Base-by-base conservation (phyloP, 2,888 invertebrate genomes). In the Eupithecia tripunctaria region DNA sequence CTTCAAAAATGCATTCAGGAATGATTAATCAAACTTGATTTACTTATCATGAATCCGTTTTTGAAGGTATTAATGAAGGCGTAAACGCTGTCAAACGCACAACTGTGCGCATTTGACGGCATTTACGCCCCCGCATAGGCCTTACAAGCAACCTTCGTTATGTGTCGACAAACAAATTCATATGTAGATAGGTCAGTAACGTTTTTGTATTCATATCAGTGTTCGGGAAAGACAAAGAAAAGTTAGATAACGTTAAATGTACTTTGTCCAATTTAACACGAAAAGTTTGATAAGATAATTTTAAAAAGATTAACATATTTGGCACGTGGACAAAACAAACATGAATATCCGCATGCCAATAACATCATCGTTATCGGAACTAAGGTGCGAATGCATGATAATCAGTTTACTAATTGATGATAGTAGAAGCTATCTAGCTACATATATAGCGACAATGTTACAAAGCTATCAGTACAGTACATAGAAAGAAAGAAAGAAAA, bases 331-430 rank as follows among this genome's bases (percentile, higher is more conserved):
- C 38, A 38, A 64, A 21, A 64, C 21, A 64, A 38, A 64, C 38
- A 38, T 21, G 64, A 21, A 65, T 25, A 65, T 38, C 38, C 27
- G 21, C 8, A 65, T 29, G 21, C 27, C 51, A n/a, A 47, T 43
- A 51, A 47, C 12, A 47, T 67, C 21, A 67, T 18, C 67, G 51
- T 32, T 67, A 51, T 67, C 36, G 27, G 10, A 63, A 63, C 25
- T 25, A 64, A n/a, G 38, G 25, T 64, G 64, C 38, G n/a, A 63
- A 36, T n/a, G 62, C 29, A n/a, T 63, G 62, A 32, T 41, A 63
- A 63, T 41, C 38, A 41, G 38, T 38, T 41, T 12, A 64, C 8
- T 38, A 41, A 36, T 64, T 64, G 38, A 36, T 38, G 38, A 41
- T 64, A 21, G 63, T 41, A 12, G 56, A n/a, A n/a, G n/a, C n/a